Conservation (phyloP, 2,797 vertebrate species). For the Diplodus puntazzo region DNA sequence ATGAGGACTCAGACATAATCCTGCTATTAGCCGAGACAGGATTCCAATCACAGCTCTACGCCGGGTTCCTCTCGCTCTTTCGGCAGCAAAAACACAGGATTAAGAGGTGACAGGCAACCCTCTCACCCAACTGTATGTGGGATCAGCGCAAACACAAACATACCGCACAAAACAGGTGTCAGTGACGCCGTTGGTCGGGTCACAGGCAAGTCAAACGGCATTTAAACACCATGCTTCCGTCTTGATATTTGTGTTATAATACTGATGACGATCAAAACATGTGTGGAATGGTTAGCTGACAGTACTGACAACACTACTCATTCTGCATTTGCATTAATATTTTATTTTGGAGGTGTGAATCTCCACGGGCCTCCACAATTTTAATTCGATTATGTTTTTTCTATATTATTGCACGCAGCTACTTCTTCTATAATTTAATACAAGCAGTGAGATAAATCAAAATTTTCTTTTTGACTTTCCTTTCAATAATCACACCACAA, state of each 20-base stretch:
- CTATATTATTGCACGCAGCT: too few species aligned
- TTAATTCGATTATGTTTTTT: too few species aligned
- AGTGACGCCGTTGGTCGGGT: conserved; percentile 5
- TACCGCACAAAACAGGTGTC: conserved; percentile 18
- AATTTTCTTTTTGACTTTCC: too few species aligned
- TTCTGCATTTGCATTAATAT: background rate
- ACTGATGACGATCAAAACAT: background rate
- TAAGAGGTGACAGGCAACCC: conserved; percentile 55
- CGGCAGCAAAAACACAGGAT: conserved; percentile 41
- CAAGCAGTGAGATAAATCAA: too few species aligned
- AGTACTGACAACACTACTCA: background rate
- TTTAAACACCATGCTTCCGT: background rate
- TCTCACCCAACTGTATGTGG: background rate
- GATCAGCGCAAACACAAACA: conserved; percentile 21
- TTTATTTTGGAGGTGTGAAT: too few species aligned
- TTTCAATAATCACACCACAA: too few species aligned
- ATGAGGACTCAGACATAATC: conserved; percentile 66
- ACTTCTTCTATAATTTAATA: too few species aligned
- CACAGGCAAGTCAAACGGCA: background rate
- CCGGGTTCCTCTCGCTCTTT: conserved; percentile 50
- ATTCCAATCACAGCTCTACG: conserved; percentile 57
- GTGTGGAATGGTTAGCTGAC: background rate
- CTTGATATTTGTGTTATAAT: too few species aligned
- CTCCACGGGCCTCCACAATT: too few species aligned
- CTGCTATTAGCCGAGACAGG: conserved; percentile 72